Percentiles rank a stretch among this genome's conserved stretches.
Conservation (phyloP, 2,797 vertebrate species). For the Lepus townsendii region DNA sequence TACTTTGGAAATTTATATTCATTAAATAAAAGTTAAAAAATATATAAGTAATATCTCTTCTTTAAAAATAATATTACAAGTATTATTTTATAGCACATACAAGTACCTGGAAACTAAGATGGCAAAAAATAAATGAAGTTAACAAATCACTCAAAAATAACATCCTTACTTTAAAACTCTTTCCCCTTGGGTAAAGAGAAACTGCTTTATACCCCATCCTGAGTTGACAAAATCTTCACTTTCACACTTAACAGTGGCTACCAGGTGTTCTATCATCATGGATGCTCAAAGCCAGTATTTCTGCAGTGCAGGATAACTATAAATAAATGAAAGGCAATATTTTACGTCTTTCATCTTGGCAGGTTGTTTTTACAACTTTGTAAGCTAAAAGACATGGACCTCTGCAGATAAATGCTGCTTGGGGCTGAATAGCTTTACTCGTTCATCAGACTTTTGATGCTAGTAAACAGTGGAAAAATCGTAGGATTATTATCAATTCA, state of each 20-base stretch:
- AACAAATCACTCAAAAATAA: constrained; percentile 17
- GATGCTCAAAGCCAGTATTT: background rate
- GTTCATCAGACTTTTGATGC: constrained; percentile 69
- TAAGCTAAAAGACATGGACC: constrained; percentile 71
- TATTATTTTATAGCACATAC: background rate
- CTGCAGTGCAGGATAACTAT: constrained; percentile 38
- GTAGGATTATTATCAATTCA: constrained; percentile 72
- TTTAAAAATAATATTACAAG: background rate
- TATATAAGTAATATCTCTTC: background rate
- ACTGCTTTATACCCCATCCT: constrained; percentile 18
- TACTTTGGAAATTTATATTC: too few relatives aligned
- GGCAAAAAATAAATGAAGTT: constrained; percentile 22
- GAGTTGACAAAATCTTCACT: constrained; percentile 21
- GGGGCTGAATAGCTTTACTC: constrained; percentile 52
- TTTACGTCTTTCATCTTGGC: constrained; percentile 75
- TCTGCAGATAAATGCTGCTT: constrained; percentile 71
- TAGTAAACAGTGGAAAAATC: constrained; percentile 56
- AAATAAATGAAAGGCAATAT: constrained; percentile 52
- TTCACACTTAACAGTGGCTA: background rate
- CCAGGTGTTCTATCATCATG: background rate
- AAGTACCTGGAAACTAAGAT: background rate
- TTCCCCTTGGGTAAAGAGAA: constrained; percentile 11
- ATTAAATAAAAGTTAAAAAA: background rate
- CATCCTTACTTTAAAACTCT: background rate
- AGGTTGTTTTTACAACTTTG: constrained; percentile 80